A percentile compares a stretch with the other conserved stretches of the same genome.
Conservation (phyloP, 2,888 invertebrate genomes). For the Masnerella sp. region DNA sequence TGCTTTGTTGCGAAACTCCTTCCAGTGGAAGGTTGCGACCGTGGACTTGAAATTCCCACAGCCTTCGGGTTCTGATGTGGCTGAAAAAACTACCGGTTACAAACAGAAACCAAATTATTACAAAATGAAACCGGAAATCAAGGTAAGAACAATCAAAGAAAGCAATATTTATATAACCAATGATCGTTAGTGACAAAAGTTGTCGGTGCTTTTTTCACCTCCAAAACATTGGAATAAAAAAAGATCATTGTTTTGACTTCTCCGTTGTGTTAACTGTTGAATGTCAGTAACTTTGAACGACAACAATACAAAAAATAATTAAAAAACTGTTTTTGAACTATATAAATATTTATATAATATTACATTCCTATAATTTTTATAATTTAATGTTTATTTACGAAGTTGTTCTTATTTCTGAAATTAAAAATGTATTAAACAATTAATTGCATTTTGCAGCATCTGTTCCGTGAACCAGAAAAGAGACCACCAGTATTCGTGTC, state of each 20-base stretch:
- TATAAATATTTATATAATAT: too few species aligned
- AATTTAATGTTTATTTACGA: too few species aligned
- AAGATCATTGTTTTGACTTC: slow-evolving; percentile 46
- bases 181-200: slow-evolving; percentile 73
- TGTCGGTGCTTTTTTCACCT: slow-evolving; percentile 69
- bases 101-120: slow-evolving; percentile 74
- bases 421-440: too few species aligned
- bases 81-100: slow-evolving; percentile 69
- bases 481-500: slow-evolving; percentile 93
- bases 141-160: too few species aligned
- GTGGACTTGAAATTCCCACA: slow-evolving; percentile 85
- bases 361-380: too few species aligned
- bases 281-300: slow-evolving; percentile 18
- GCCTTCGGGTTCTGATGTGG: slow-evolving; percentile 64
- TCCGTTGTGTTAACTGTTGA: slow-evolving; percentile 23
- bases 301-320: neutral
- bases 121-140: slow-evolving; percentile 81
- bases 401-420: too few species aligned
- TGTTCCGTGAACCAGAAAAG: slow-evolving; percentile 94
- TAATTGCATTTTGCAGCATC: slow-evolving; percentile 84
- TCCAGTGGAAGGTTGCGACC: slow-evolving; percentile 91
- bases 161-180: slow-evolving; percentile 66
- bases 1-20: slow-evolving; percentile 91
- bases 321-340: neutral
- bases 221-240: slow-evolving; percentile 76